phyloP scores from a whole-genome alignment of 2,113 vertebrate species.

The Camelus dromedarius region DNA sequence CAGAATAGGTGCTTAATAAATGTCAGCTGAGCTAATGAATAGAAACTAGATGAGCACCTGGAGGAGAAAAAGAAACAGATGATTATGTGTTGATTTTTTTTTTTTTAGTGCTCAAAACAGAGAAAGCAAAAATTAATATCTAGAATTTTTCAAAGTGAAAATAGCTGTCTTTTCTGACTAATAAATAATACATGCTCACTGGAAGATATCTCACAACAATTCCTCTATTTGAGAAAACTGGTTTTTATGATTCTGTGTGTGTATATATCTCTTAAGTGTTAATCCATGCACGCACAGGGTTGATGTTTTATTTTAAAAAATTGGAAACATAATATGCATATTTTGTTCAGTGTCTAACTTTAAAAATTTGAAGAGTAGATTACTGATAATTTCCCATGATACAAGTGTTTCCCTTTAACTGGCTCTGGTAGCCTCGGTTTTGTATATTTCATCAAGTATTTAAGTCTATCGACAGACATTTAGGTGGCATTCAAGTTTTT shows the following conservation, averaged over 20 bases:
- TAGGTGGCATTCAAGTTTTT: constrained; percentile 54
- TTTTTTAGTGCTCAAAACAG: not conserved
- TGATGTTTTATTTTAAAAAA: not conserved
- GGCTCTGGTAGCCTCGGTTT: not conserved
- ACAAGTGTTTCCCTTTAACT: constrained; percentile 45
- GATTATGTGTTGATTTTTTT: not conserved
- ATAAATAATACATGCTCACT: constrained; percentile 17
- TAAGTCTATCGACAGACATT: constrained; percentile 60
- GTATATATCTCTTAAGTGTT: not conserved
- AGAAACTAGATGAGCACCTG: constrained; percentile 19
- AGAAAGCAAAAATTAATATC: constrained; percentile 33
- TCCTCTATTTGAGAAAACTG: constrained; percentile 11
- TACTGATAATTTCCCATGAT: not conserved
- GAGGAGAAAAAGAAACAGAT: constrained; percentile 4
- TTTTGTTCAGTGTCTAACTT: not conserved
- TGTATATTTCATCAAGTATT: constrained; percentile 46
- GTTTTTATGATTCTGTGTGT: not conserved
- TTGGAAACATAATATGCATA: not conserved
- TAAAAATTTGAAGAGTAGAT: not conserved
- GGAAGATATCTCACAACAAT: constrained; percentile 40
- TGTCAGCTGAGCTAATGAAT: not conserved
- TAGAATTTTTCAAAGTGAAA: constrained; percentile 24
- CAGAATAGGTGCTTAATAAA: constrained; percentile 19
- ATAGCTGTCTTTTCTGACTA: not conserved
- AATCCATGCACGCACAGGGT: not conserved